Conservation (phyloP, 2,797 vertebrate species). For the Coracias cyanogaster region DNA sequence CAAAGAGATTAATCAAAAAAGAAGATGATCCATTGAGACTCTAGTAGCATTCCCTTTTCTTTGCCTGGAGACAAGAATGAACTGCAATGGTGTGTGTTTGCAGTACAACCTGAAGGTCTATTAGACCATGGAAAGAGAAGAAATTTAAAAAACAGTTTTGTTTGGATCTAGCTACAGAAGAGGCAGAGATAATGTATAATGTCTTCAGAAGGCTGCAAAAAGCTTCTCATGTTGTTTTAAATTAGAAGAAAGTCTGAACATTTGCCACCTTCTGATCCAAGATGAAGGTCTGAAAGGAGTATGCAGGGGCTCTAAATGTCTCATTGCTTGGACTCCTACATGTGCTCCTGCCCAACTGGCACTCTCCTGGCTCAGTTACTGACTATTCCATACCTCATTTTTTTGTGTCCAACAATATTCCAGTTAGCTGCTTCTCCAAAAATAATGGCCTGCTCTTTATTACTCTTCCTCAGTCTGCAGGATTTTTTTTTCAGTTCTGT, state of each 20-base stretch:
- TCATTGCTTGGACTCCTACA: neutral
- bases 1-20: neutral
- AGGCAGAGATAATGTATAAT: neutral
- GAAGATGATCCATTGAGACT: neutral
- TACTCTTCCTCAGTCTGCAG: neutral
- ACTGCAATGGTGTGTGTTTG: neutral
- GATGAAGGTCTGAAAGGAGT: neutral
- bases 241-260: neutral
- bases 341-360: neutral
- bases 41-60: neutral
- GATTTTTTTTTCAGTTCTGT: neutral
- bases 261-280: neutral
- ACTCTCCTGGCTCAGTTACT: neutral
- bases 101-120: neutral
- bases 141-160: neutral
- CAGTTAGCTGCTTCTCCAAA: neutral
- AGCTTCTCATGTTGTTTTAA: neutral
- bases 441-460: neutral
- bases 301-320: neutral
- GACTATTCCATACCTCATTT: neutral
- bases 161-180: neutral
- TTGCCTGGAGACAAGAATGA: neutral
- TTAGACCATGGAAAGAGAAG: neutral
- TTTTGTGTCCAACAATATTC: neutral
- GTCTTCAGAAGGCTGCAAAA: neutral